These are phyloP conservation scores for Papilio demoleus DNA, from an alignment of 2,888 invertebrate genomes.

Conservation along the genomic window DNA sequence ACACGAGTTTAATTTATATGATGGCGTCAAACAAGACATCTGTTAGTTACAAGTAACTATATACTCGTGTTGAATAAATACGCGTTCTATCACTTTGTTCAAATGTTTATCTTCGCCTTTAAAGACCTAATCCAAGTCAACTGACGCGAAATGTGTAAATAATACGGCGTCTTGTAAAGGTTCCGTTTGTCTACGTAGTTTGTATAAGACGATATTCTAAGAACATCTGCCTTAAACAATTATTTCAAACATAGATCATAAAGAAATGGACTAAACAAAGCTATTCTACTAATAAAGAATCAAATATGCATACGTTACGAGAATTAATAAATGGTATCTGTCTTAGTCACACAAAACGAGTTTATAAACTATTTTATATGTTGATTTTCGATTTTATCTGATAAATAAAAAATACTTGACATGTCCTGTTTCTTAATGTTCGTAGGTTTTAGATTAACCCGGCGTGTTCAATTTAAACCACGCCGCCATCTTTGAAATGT, in stretches of 20 bases:
- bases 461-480: slow-evolving; percentile 13
- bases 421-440: background rate
- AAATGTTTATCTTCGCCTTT: slow-evolving; percentile 31
- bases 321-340: too few species aligned
- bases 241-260: background rate
- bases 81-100: slow-evolving; percentile 34
- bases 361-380: too few species aligned
- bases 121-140: slow-evolving; percentile 37
- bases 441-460: slow-evolving; percentile 3
- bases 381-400: background rate
- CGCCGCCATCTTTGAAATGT: slow-evolving; percentile 18
- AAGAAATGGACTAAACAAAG: background rate
- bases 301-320: too few species aligned
- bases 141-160: slow-evolving; percentile 37
- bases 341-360: too few species aligned
- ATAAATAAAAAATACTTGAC: background rate
- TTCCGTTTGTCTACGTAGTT: slow-evolving; percentile 34
- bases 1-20: slow-evolving; percentile 13
- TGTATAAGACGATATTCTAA: slow-evolving; percentile 33
- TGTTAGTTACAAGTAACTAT: slow-evolving; percentile 28
- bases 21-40: slow-evolving; percentile 7
- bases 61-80: slow-evolving; percentile 33
- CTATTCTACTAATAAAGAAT: background rate
- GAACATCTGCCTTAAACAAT: slow-evolving; percentile 40
- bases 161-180: slow-evolving; percentile 17